Evolutionary conservation across 2,888 invertebrate genomes (phyloP), one percentile per base, ranked within the genome.

Genomic region (Spilosoma lubricipeda): DNA sequence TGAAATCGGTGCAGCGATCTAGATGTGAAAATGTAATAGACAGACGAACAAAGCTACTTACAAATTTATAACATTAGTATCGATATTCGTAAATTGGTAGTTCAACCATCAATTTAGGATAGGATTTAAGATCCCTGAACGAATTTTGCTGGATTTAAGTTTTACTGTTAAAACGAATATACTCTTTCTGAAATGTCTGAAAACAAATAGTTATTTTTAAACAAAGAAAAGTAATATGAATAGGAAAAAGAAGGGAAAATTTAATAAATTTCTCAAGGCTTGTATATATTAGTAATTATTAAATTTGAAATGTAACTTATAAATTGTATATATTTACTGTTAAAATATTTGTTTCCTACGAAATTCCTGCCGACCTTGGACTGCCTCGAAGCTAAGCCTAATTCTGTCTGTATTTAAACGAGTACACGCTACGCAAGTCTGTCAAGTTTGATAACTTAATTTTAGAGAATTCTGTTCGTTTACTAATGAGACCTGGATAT

Each of bases 401-500:
- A 45, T 42, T 45, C 45, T 45, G 42, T 42, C 45, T 45, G 42
- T 20, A 67, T 45, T 27, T 45, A 67, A 5, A 66, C 66, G n/a
- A 66, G 39, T 66, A 39, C 42, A 59, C 18, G 39, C 59, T 36
- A 66, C 15, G 4, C n/a, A 59, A 56, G 56, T 59, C 27, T 59
- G 13, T 27, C 56, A n/a, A 27, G 56, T 59, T n/a, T 59, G 13
- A 59, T 27, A 59, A 59, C 13, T 59, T 59, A 27, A 11, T 59
- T n/a, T 59, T 59, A 27, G 56, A n/a, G 36, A 42, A 66, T 73
- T 18, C n/a, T 27, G 56, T 30, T 27, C 72, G 59, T 73, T 73
- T 67, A 74, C 71, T 79, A 82, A 83, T 76, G 69, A 81, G 68
- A 59, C 74, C 68, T 71, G 67, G 75, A 71, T 74, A 73, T 76